These are phyloP conservation scores for Temnothorax curvispinosus DNA, from an alignment of 1,140 invertebrate species.

Conservation along the genomic window DNA sequence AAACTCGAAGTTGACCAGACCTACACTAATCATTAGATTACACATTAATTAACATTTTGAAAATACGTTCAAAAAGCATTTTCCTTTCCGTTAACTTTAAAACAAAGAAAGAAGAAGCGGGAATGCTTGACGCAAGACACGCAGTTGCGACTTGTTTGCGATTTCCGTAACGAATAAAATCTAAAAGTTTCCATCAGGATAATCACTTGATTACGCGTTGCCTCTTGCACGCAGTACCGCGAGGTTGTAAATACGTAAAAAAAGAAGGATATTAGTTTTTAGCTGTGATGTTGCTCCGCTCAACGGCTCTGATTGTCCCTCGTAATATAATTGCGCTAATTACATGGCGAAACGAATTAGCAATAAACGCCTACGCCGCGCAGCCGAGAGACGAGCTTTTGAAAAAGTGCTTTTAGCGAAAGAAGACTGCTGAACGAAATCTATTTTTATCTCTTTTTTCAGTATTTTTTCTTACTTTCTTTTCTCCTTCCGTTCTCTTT, in stretches of 20 bases:
- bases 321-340: not conserved
- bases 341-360: conserved; percentile 46
- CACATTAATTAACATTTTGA: not conserved
- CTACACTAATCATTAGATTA: too few species aligned
- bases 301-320: not conserved
- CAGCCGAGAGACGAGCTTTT: conserved; percentile 43
- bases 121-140: not conserved
- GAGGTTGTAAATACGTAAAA: not conserved
- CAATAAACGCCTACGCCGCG: conserved; percentile 37
- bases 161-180: not conserved
- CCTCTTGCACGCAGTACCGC: not conserved
- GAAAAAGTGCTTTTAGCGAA: conserved; percentile 5
- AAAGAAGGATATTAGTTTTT: not conserved
- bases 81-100: not conserved
- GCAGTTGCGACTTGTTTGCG: not conserved
- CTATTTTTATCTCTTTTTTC: not conserved
- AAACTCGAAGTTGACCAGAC: too few species aligned
- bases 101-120: not conserved
- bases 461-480: too few species aligned
- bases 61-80: not conserved
- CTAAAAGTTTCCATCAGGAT: not conserved
- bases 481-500: not conserved
- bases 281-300: not conserved
- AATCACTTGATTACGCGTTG: not conserved
- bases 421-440: not conserved